These are phyloP conservation scores for Pteromalus puparum DNA, from an alignment of 1,140 invertebrate genomes.

Conservation along the genomic window DNA sequence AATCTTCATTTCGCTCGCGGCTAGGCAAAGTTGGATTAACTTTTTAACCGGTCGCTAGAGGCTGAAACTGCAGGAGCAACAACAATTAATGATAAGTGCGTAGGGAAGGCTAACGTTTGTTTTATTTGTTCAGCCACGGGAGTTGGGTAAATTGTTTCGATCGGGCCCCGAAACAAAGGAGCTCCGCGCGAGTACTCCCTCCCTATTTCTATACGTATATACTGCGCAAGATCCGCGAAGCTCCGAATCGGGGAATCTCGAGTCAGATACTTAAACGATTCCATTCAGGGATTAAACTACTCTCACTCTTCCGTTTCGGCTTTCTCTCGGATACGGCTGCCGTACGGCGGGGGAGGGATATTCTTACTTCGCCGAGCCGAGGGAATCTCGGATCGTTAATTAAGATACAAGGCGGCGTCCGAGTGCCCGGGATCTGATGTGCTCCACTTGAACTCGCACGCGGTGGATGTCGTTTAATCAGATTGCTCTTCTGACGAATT, in stretches of 20 bases:
- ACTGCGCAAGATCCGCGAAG: background rate
- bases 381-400: conserved; percentile 43
- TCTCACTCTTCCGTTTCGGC: background rate
- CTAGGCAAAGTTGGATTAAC: conserved; percentile 19
- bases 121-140: conserved; percentile 37
- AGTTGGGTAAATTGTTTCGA: conserved; percentile 47
- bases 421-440: conserved; percentile 25
- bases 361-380: conserved; percentile 22
- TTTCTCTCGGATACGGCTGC: conserved; percentile 13
- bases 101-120: conserved; percentile 25
- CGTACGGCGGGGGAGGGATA: background rate
- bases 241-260: conserved; percentile 42
- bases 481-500: background rate
- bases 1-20: background rate
- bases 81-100: conserved; percentile 33
- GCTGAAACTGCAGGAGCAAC: background rate
- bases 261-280: conserved; percentile 49
- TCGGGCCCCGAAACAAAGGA: background rate
- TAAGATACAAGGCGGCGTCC: conserved; percentile 42
- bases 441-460: conserved; percentile 22
- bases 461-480: conserved; percentile 25
- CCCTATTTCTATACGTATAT: background rate
- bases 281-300: conserved; percentile 50
- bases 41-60: background rate
- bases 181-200: background rate